A percentile compares a stretch with the other conserved stretches of the same genome.
Evolutionary conservation across 2,888 invertebrate genomes (phyloP).

Genomic region (Sarcophaga carnaria): DNA sequence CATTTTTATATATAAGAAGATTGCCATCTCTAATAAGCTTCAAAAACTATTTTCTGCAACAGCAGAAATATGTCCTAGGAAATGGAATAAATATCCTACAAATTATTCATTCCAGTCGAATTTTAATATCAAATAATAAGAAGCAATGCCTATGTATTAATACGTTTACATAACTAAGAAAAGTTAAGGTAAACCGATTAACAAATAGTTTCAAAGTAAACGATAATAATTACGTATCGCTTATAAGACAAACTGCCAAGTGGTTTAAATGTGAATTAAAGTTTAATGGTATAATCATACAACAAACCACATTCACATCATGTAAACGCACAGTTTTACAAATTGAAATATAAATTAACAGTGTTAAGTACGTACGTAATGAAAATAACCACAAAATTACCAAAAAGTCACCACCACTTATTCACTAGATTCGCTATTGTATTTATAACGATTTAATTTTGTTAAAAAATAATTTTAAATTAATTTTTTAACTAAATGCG

Average conservation of each 20-base stretch:
- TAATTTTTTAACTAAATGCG: neutral
- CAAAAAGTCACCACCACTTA: conserved; percentile 58
- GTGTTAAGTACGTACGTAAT: conserved; percentile 10
- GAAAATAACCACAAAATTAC: conserved; percentile 48
- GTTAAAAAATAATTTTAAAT: conserved; percentile 2
- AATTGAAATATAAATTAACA: neutral
- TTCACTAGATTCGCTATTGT: conserved; percentile 40
- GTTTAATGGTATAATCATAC: conserved; percentile 34
- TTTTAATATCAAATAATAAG: neutral
- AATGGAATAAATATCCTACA: too few species aligned
- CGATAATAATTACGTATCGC: conserved; percentile 35
- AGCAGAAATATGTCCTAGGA: too few species aligned
- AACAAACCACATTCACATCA: conserved; percentile 18
- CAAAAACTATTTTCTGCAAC: too few species aligned
- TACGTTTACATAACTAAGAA: conserved; percentile 29
- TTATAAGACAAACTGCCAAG: conserved; percentile 43
- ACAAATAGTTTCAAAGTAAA: conserved; percentile 20
- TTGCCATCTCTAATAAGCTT: too few species aligned
- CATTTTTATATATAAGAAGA: too few species aligned
- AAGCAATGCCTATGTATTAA: neutral
- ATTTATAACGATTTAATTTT: conserved; percentile 2
- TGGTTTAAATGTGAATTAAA: conserved; percentile 30
- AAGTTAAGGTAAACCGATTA: conserved; percentile 15
- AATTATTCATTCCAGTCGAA: too few species aligned
- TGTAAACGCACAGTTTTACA: neutral